Percentiles rank a stretch among this genome's conserved stretches.
Conservation (phyloP, 2,113 vertebrate species). For the Chamaea fasciata region DNA sequence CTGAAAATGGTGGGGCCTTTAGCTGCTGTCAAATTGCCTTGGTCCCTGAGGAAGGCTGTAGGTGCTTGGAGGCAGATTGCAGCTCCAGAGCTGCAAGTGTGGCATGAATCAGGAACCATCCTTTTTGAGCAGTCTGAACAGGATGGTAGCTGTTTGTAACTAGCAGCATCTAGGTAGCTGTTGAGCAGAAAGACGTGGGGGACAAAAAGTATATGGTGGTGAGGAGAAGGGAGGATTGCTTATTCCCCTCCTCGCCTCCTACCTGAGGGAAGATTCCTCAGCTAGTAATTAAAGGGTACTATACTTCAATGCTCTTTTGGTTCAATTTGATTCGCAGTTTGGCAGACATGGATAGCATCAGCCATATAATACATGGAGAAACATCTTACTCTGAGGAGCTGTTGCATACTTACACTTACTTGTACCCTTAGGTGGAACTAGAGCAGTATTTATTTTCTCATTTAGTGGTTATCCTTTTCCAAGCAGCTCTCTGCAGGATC, state of each 20-base stretch:
- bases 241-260: accelerated
- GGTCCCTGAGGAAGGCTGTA: background rate
- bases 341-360: background rate
- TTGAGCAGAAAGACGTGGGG: background rate
- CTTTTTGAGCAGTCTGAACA: background rate
- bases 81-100: background rate
- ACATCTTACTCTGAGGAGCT: background rate
- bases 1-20: background rate
- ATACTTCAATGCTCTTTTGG: background rate
- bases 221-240: background rate
- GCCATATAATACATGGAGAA: background rate
- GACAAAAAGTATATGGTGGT: background rate
- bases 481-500: background rate
- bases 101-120: background rate
- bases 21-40: background rate
- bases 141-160: background rate
- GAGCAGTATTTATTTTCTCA: conserved; percentile 16
- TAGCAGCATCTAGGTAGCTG: background rate
- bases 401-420: background rate
- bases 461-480: background rate
- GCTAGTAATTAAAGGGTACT: background rate
- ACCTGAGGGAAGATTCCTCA: background rate
- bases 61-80: background rate
- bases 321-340: background rate
- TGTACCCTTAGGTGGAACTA: background rate